These are phyloP conservation scores for Spilosoma lubricipeda DNA, from an alignment of 2,888 invertebrate genomes.

Conservation along the genomic window DNA sequence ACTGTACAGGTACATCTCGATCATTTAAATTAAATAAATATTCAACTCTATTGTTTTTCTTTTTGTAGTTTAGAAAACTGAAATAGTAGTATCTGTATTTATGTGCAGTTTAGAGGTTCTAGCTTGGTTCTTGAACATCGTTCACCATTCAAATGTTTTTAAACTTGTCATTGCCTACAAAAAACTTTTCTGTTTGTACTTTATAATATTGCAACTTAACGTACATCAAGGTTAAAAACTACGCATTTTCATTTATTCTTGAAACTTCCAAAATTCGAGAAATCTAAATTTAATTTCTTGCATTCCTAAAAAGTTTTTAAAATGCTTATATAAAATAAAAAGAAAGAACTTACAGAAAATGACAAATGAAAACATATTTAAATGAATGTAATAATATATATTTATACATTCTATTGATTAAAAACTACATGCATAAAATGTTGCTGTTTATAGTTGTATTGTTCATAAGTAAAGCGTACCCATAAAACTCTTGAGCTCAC, in stretches of 20 bases:
- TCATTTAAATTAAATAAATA: slow-evolving; percentile 5
- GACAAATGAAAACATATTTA: too few species aligned
- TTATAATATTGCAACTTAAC: too few species aligned
- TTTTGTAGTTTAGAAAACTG: not conserved
- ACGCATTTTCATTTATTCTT: too few species aligned
- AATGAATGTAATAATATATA: not conserved
- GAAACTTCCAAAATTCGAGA: too few species aligned
- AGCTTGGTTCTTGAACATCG: not conserved
- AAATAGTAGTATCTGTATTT: too few species aligned
- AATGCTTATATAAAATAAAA: too few species aligned
- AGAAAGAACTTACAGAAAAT: too few species aligned
- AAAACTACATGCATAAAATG: not conserved
- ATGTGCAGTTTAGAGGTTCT: not conserved
- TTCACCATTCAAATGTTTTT: not conserved
- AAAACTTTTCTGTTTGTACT: not conserved
- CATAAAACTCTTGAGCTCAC: slow-evolving; percentile 22
- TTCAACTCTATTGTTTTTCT: not conserved
- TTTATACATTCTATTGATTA: not conserved
- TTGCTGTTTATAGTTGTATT: not conserved
- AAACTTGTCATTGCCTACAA: not conserved
- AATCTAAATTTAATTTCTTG: too few species aligned
- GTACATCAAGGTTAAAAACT: too few species aligned
- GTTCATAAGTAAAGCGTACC: slow-evolving; percentile 7
- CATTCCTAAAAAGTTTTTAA: too few species aligned
- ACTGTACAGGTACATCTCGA: not conserved